Base-by-base conservation (phyloP, 2,888 invertebrate genomes). In the Melanotus villosus region DNA sequence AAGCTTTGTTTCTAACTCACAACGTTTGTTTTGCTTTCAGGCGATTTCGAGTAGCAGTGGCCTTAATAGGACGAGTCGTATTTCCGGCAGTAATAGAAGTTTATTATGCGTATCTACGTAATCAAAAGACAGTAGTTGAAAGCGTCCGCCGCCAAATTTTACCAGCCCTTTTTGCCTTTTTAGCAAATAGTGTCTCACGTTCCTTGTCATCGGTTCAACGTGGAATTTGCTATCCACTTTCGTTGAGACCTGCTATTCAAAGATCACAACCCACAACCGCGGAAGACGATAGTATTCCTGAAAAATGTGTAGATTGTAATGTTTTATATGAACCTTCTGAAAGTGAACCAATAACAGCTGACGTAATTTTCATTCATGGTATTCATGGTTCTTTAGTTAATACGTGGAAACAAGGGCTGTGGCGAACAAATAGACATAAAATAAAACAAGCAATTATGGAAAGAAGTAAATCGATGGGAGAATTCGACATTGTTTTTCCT, bases 311-410 rank as follows among this genome's bases (percentile, higher is more conserved):
- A 0, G 82, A 83, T 14, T 83, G 84, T 68, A 71, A 77, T 12
- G 82, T 86, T 2, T 74, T 86, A 10, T 77, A 77, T 56, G 78
- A 82, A 70, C 85, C 85, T 1, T 70, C 75, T 45, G 65, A 73
- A 19, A 75, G 54, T 10, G 56, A 59, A 19, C 63, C 77, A 19
- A 77, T 80, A 14, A 70, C 70, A 3, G 88, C 88, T 1, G 96
- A 96, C 80, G 89, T 96, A 18, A 89, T 96, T 16, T 94, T 96
- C 79, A 90, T 96, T 0, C 96, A 96, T 79, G 96, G 94, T 2
- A 84, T 94, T 0, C 90, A 92, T 78, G 94, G 93, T 0, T 94
- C 94, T 0, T 86, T 93, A 26, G 89, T 90, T 16, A 92, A 92
- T 78, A 95, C 95, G 0, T 96, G 95, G 95, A 88, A 93, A 47